phyloP scores from a whole-genome alignment of 2,888 invertebrate species.

The Phrixothrix hirtus region DNA sequence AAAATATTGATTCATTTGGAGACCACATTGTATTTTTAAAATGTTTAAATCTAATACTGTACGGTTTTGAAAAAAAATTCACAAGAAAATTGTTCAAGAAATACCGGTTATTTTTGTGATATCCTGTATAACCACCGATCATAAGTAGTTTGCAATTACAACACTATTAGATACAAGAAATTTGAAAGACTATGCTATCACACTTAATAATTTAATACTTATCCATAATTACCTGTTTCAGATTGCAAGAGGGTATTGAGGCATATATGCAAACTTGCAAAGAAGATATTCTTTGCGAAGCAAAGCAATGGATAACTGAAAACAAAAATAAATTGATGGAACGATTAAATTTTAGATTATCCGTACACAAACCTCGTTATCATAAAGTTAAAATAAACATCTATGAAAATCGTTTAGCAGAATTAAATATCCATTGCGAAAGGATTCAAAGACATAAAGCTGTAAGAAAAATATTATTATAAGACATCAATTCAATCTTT shows the following conservation, averaged over 20 bases:
- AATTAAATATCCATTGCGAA: conserved; percentile 38
- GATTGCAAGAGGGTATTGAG: conserved; percentile 45
- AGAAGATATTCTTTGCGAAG: conserved; percentile 35
- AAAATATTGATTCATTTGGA: too few species aligned
- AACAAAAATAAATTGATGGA: conserved; percentile 34
- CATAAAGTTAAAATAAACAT: conserved; percentile 37
- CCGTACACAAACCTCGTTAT: conserved; percentile 37
- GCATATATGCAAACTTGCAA: conserved; percentile 37
- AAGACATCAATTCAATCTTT: background rate
- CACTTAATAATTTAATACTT: too few species aligned
- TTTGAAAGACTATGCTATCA: too few species aligned
- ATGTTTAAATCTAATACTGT: too few species aligned
- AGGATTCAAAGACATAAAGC: conserved; percentile 35
- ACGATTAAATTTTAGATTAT: conserved; percentile 38
- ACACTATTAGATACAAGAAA: too few species aligned
- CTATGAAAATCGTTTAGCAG: conserved; percentile 42
- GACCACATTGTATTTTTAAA: too few species aligned
- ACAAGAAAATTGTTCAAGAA: too few species aligned
- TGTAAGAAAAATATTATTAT: conserved; percentile 28
- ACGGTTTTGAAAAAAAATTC: too few species aligned
- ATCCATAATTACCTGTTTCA: conserved; percentile 19
- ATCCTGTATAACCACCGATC: conserved; percentile 3
- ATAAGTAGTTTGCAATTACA: background rate
- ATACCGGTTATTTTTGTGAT: too few species aligned
- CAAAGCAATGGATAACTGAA: conserved; percentile 35